Percentiles rank a stretch among this genome's conserved stretches.
These are phyloP conservation scores for rat (Rattus norvegicus) DNA, from an alignment of 2,113 vertebrate species.

Conservation along the genomic window DNA sequence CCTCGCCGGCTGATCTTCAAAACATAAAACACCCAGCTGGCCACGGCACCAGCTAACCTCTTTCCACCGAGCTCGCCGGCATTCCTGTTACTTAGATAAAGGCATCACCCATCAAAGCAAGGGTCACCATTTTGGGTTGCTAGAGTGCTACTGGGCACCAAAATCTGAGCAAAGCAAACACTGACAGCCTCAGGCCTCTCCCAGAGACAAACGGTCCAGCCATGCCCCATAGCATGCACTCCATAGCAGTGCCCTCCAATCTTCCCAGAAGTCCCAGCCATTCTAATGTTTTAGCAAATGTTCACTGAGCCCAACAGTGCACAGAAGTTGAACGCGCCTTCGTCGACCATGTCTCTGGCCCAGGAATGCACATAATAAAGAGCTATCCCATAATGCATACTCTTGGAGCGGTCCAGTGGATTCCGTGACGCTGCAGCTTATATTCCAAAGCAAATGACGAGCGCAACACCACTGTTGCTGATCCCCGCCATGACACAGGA, in stretches of 20 bases:
- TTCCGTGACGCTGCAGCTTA: neutral
- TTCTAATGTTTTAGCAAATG: neutral
- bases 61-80: conserved; percentile 14
- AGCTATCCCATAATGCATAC: neutral
- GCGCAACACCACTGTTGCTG: neutral
- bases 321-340: neutral
- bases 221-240: neutral
- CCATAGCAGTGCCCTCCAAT: neutral
- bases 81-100: conserved; percentile 37
- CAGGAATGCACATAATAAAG: neutral
- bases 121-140: neutral
- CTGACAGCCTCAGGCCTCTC: neutral
- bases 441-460: neutral
- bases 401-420: neutral
- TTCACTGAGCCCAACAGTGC: neutral
- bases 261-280: neutral
- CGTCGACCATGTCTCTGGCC: neutral
- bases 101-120: conserved; percentile 45
- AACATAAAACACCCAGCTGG: neutral
- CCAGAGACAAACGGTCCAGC: neutral
- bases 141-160: neutral
- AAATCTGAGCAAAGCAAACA: neutral
- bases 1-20: neutral
- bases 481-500: neutral
- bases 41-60: neutral